Evolutionary conservation across 2,797 vertebrate species (phyloP), one percentile per base, ranked within the genome.

Genomic region (Taenioides sp.): DNA sequence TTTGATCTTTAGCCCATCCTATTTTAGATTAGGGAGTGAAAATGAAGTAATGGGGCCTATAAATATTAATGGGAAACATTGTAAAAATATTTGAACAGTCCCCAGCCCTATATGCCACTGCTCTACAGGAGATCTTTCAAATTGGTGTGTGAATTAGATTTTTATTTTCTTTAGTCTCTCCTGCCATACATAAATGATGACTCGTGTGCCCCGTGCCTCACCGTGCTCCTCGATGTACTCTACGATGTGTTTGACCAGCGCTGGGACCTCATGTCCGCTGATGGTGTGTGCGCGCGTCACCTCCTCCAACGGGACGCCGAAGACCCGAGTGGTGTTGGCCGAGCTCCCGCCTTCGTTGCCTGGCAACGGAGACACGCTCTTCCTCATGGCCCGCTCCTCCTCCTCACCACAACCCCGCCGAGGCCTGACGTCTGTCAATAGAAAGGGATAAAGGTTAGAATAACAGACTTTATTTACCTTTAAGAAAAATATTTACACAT

Each of bases 161-260:
- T 34, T 7, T 34, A 3, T 6, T 34, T 6, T 34, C 6, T 34
- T 34, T 34, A 34, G 5, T 7, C 31, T 34, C 31, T 34, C 31
- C 31, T 7, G 5, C 31, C 7, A 7, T 7, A 34, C 5, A 37
- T 37, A 37, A 9, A 37, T 2, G 55, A 11, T 34, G 55, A 10
- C 2, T 23, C 9, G 17, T 14, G 9, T 58, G 9, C 11, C 20
- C 2, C 2, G 7, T 22, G 10, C 57, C 96, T 92, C 94, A 99
- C 97, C 97, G 79, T 98, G 96, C 92, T 97, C 97, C 92, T 98
- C 97, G 71, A 99, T 97, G 95, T 98, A 99, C 89, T 99, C 96
- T 72, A 99, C 97, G 0, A 99, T 96, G 86, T 95, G 94, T 91
- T 97, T 97, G 89, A 99, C 97, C 94, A 98, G 93, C 79, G 96